Evolutionary conservation across 2,113 vertebrate genomes (phyloP).

Genomic region (Pangasianodon hypophthalmus): DNA sequence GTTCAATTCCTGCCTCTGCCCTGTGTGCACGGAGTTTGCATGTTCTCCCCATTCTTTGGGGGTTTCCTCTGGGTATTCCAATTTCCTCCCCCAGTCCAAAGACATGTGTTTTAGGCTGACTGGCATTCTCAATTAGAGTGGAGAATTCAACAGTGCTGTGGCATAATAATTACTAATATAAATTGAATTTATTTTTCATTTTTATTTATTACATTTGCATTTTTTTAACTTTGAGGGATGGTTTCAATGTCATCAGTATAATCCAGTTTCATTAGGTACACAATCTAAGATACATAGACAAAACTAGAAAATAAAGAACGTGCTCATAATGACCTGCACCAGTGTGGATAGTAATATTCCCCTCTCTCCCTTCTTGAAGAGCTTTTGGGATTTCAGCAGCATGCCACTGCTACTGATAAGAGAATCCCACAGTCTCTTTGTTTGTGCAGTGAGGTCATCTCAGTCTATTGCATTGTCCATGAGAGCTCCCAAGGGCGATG

Average conservation of each 20-base stretch:
- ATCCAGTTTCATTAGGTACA: not conserved
- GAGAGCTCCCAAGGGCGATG: slow-evolving; percentile 20
- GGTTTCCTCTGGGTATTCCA: no score
- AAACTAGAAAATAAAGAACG: not conserved
- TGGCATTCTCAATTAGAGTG: not conserved
- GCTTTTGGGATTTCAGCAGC: slow-evolving; percentile 45
- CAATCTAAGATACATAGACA: not conserved
- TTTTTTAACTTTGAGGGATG: not conserved
- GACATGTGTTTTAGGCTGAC: no score
- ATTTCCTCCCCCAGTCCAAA: no score
- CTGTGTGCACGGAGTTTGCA: no score
- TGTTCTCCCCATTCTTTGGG: no score
- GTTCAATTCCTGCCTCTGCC: no score
- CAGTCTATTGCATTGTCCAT: slow-evolving; percentile 61
- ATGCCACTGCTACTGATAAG: slow-evolving; percentile 49
- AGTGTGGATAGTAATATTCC: slow-evolving; percentile 12
- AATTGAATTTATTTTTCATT: not conserved
- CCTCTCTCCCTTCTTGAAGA: slow-evolving; percentile 22
- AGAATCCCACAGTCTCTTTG: slow-evolving; percentile 61
- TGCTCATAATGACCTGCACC: not conserved
- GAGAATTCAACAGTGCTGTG: no score
- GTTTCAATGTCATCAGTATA: not conserved
- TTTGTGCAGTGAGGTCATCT: slow-evolving; percentile 64
- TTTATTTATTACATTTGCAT: not conserved
- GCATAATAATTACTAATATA: not conserved